Conservation (phyloP, 2,113 vertebrate genomes). For the Piaya cayana region DNA sequence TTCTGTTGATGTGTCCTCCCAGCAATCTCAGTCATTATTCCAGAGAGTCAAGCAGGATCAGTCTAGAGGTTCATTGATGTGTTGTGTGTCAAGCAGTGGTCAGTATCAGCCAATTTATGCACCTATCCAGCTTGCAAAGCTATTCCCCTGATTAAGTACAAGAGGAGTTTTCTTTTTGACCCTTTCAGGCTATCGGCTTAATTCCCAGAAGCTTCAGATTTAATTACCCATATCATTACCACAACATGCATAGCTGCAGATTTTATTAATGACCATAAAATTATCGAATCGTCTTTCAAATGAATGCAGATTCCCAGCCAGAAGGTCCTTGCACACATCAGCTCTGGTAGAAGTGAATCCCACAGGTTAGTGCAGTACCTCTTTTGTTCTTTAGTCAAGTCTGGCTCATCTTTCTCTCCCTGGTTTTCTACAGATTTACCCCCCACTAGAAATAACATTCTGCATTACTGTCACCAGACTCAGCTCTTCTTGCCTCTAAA, state of each 20-base stretch:
- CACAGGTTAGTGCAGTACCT: neutral
- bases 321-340: neutral
- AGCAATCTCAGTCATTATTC: neutral
- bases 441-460: neutral
- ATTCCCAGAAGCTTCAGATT: conserved; percentile 62
- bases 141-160: conserved; percentile 33
- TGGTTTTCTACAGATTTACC: neutral
- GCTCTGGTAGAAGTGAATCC: neutral
- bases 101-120: neutral
- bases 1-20: neutral
- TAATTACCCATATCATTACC: conserved; percentile 60
- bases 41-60: neutral
- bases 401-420: neutral
- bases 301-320: neutral
- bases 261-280: conserved; percentile 57
- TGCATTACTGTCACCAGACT: neutral
- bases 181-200: conserved; percentile 51
- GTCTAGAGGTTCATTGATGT: neutral
- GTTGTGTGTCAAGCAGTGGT: neutral
- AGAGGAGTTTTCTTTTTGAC: conserved; percentile 36
- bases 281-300: neutral
- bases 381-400: neutral
- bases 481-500: neutral
- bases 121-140: neutral
- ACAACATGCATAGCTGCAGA: conserved; percentile 31